These are phyloP conservation scores for Coranthus polyacanthus DNA, from an alignment of 2,797 vertebrate species.

Conservation along the genomic window DNA sequence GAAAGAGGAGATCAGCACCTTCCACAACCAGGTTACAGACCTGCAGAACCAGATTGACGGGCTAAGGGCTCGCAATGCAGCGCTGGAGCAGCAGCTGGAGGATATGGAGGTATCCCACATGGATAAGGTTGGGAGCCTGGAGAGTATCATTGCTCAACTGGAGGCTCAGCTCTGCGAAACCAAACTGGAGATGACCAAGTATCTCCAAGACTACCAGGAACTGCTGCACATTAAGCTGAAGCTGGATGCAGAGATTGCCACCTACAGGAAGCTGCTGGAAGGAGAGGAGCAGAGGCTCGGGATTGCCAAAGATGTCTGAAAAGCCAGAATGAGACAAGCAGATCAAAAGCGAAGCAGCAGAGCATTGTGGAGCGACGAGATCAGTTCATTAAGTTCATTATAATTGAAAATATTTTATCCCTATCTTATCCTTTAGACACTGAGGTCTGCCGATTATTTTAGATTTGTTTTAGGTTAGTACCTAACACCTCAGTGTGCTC, in stretches of 20 bases:
- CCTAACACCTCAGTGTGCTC: neutral
- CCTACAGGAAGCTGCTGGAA: conserved; percentile 89
- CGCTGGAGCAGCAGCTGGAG: conserved; percentile 86
- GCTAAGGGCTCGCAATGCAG: conserved; percentile 80
- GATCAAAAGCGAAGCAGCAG: conserved; percentile 27
- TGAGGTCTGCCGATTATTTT: conserved; percentile 25
- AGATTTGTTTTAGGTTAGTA: neutral
- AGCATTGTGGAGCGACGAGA: conserved; percentile 32
- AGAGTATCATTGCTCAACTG: conserved; percentile 82
- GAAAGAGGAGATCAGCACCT: conserved; percentile 86
- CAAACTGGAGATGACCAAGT: conserved; percentile 84
- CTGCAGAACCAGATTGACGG: conserved; percentile 87
- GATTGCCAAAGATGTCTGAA: conserved; percentile 75
- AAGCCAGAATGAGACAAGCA: conserved; percentile 20
- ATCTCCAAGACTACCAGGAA: conserved; percentile 83
- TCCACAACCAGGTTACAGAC: conserved; percentile 83
- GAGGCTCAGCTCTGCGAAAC: conserved; percentile 87
- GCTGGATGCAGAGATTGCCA: conserved; percentile 87
- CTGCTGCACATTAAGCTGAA: conserved; percentile 85
- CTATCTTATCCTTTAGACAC: conserved; percentile 1
- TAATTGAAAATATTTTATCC: conserved; percentile 9
- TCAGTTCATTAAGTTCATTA: no score
- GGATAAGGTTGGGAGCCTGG: conserved; percentile 79
- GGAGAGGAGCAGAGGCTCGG: conserved; percentile 87
- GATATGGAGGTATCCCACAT: conserved; percentile 86